A percentile compares a stretch with the other conserved stretches of the same genome.
These are phyloP conservation scores for Tragelaphus eurycerus DNA, from an alignment of 2,797 vertebrate species.

Conservation along the genomic window DNA sequence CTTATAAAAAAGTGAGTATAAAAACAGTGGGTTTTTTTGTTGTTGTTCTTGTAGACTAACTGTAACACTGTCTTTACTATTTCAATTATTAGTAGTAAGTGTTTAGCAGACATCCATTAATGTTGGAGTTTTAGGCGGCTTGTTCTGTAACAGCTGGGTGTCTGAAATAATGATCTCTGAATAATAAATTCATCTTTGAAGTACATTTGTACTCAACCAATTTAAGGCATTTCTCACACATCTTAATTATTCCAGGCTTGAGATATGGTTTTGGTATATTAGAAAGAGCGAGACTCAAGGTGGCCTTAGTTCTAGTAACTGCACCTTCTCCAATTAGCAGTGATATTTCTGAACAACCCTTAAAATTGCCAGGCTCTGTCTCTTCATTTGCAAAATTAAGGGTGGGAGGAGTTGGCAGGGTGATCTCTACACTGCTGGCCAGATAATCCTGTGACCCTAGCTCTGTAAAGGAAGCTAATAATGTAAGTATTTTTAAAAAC, in stretches of 20 bases:
- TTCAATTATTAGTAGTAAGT: conserved; percentile 53
- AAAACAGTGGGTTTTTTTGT: background rate
- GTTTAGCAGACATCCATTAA: conserved; percentile 63
- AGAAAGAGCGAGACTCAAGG: background rate
- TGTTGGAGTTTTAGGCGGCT: conserved; percentile 7
- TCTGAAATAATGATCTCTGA: conserved; percentile 58
- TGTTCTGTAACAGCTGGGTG: conserved; percentile 51
- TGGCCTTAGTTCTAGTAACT: background rate
- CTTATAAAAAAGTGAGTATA: background rate
- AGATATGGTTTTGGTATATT: background rate
- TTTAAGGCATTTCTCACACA: conserved; percentile 27
- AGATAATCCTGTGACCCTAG: background rate
- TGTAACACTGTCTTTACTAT: conserved; percentile 14
- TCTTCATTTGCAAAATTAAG: background rate
- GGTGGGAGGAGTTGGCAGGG: background rate
- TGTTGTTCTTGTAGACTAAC: background rate
- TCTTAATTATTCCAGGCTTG: conserved; percentile 50
- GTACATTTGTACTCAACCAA: conserved; percentile 48
- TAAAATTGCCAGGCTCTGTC: background rate
- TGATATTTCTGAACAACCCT: background rate
- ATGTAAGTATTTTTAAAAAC: background rate
- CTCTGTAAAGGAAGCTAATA: background rate
- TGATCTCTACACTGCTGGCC: background rate
- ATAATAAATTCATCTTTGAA: conserved; percentile 69
- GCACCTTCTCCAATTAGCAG: conserved; percentile 6